A percentile compares a stretch with the other conserved stretches of the same genome.
These are phyloP conservation scores for Herpetotheres cachinnans DNA, from an alignment of 2,113 vertebrate genomes.

Conservation along the genomic window DNA sequence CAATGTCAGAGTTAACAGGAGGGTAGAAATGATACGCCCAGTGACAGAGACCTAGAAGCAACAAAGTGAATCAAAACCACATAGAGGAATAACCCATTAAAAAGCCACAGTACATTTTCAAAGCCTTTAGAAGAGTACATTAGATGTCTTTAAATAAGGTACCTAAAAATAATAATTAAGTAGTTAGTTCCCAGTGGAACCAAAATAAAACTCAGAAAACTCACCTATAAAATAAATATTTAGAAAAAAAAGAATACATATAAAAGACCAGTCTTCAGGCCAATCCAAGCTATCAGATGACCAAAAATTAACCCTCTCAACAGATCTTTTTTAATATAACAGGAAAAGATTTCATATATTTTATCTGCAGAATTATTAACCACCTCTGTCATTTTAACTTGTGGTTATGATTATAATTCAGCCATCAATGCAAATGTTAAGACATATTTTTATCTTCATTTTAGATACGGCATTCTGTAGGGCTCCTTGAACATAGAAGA, in stretches of 20 bases:
- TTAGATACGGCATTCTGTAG: not conserved
- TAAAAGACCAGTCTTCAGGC: not conserved
- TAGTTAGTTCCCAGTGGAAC: not conserved
- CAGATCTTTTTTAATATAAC: not conserved
- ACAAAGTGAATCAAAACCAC: not conserved
- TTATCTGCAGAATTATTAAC: not conserved
- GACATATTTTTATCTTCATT: not conserved
- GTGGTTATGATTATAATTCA: not conserved
- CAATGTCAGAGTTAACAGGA: not conserved
- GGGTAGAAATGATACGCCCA: not conserved
- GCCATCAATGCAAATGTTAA: not conserved
- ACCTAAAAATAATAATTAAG: not conserved
- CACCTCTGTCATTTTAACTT: not conserved
- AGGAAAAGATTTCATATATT: not conserved
- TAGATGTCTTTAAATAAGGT: not conserved
- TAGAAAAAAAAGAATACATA: fast-evolving
- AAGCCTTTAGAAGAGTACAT: not conserved
- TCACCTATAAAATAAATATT: not conserved
- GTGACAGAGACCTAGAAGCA: not conserved
- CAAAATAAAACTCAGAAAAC: not conserved
- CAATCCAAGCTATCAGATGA: not conserved
- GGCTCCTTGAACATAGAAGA: not conserved
- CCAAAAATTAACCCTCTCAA: not conserved
- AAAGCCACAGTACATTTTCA: not conserved
- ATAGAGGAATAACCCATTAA: not conserved